Conservation (phyloP, 2,113 vertebrate genomes). For the Scomber japonicus region DNA sequence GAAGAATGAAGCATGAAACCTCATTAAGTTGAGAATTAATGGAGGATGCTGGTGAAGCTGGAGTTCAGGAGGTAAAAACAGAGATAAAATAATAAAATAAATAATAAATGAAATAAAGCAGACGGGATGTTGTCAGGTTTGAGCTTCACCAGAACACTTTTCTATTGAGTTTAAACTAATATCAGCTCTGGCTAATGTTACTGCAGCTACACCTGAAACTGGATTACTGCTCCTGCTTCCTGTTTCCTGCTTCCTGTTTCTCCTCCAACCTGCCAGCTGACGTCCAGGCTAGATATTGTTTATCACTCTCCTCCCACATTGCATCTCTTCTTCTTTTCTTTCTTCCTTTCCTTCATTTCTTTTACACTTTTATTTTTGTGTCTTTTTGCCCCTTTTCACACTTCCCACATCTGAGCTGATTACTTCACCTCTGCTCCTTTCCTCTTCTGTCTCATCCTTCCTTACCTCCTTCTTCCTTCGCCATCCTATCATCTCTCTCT, state of each 20-base stretch:
- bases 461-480: not conserved
- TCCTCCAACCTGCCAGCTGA: not conserved
- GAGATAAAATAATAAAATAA: no score
- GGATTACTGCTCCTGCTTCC: slow-evolving; percentile 45
- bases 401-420: not conserved
- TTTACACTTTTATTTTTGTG: no score
- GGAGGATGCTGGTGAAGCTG: no score
- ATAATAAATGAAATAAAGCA: no score
- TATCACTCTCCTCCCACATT: not conserved
- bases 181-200: slow-evolving; percentile 37
- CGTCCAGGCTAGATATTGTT: not conserved
- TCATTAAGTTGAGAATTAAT: not conserved
- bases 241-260: not conserved
- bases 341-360: not conserved
- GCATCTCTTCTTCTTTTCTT: slow-evolving; percentile 6
- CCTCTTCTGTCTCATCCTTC: not conserved
- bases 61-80: no score
- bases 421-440: not conserved
- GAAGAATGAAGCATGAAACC: no score
- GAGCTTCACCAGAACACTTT: slow-evolving; percentile 26
- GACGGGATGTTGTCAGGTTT: not conserved
- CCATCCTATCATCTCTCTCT: no score
- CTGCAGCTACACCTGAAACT: slow-evolving; percentile 48
- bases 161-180: slow-evolving; percentile 18
- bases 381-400: not conserved